Percentiles rank a stretch among this genome's conserved stretches.
phyloP scores from a whole-genome alignment of 2,797 vertebrate species.

The Threskiornis aethiopicus region DNA sequence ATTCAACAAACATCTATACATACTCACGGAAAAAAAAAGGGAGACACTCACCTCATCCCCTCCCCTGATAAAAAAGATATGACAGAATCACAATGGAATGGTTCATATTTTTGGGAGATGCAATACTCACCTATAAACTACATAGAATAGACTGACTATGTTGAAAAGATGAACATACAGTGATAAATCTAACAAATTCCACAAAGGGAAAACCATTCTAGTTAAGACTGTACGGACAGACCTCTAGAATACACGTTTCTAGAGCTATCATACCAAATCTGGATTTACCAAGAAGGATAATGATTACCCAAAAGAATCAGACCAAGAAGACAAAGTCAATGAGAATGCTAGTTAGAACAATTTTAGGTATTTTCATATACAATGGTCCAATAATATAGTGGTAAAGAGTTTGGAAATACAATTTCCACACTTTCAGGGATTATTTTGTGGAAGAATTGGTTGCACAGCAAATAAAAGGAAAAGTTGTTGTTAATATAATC shows the following conservation, averaged over 20 bases:
- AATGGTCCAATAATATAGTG: not conserved
- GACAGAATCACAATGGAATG: not conserved
- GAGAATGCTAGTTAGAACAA: not conserved
- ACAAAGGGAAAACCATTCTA: not conserved
- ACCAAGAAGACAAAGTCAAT: not conserved
- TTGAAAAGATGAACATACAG: not conserved
- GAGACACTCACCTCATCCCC: not conserved
- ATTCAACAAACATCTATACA: not conserved
- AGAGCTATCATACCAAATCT: not conserved
- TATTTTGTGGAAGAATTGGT: not conserved
- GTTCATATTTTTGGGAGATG: rapidly evolving
- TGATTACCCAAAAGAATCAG: not conserved
- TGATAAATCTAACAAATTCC: not conserved
- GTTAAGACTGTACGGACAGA: not conserved
- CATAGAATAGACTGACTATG: not conserved
- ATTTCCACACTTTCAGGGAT: not conserved
- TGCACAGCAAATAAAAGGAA: not conserved
- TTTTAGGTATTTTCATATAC: not conserved
- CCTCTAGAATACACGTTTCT: not conserved
- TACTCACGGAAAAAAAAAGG: not conserved
- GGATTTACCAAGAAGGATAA: not conserved
- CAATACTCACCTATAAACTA: not conserved
- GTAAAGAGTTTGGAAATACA: not conserved
- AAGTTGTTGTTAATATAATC: not conserved
- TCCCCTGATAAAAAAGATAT: not conserved